phyloP scores from a whole-genome alignment of 2,888 invertebrate species.

The Sussaba pulchella region DNA sequence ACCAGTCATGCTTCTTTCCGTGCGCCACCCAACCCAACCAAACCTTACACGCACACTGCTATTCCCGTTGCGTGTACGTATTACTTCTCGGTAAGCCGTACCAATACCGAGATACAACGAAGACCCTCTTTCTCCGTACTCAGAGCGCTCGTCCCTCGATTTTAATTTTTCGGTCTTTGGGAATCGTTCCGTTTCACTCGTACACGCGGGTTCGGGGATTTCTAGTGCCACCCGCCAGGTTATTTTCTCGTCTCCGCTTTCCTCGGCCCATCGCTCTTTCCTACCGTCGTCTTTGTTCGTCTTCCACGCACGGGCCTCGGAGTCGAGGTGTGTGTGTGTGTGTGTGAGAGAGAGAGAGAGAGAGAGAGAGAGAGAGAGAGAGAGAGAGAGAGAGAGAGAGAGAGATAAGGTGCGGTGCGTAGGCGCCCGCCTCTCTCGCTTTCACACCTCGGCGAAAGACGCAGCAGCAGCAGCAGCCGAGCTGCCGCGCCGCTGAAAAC shows the following conservation, averaged over 20 bases:
- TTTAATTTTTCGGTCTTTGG: slow-evolving; percentile 59
- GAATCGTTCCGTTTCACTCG: slow-evolving; percentile 32
- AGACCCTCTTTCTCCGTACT: slow-evolving; percentile 59
- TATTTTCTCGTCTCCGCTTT: slow-evolving; percentile 54
- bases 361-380: no score
- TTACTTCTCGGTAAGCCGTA: background rate
- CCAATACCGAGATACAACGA: slow-evolving; percentile 28
- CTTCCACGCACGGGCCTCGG: slow-evolving; percentile 18
- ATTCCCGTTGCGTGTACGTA: slow-evolving; percentile 33
- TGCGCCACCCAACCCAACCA: slow-evolving; percentile 75
- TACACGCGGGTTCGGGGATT: slow-evolving; percentile 29
- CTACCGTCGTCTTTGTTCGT: slow-evolving; percentile 57
- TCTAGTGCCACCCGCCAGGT: slow-evolving; percentile 63
- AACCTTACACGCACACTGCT: slow-evolving; percentile 66
- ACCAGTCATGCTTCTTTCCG: slow-evolving; percentile 79
- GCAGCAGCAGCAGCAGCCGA: slow-evolving; percentile 48
- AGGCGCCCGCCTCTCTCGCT: slow-evolving; percentile 73
- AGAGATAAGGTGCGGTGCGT: slow-evolving; percentile 65
- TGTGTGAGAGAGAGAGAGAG: no score
- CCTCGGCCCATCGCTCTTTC: slow-evolving; percentile 62
- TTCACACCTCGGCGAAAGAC: slow-evolving; percentile 64
- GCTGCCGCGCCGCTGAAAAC: slow-evolving; percentile 35
- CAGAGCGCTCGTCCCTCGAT: slow-evolving; percentile 52
- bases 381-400: no score
- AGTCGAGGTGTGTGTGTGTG: slow-evolving; percentile 32